These are phyloP conservation scores for Hyla sarda DNA, from an alignment of 2,113 vertebrate species.

Conservation along the genomic window DNA sequence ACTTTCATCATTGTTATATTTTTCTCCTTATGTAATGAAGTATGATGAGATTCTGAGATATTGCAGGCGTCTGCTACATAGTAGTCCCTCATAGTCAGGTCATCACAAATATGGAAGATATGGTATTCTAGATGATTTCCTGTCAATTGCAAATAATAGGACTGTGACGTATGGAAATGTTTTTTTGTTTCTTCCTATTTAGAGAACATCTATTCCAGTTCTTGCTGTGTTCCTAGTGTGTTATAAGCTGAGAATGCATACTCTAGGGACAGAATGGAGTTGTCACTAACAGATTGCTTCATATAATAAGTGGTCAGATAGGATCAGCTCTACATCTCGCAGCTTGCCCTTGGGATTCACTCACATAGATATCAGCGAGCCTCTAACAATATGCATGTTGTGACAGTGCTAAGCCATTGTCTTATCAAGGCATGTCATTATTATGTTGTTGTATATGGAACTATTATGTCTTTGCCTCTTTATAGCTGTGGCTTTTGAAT, in stretches of 20 bases:
- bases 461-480: not conserved
- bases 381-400: not conserved
- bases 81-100: not conserved
- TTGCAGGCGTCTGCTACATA: not conserved
- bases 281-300: conserved; percentile 46
- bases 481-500: not conserved
- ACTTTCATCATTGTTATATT: too few species aligned
- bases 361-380: conserved; percentile 10
- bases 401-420: not conserved
- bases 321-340: conserved; percentile 19
- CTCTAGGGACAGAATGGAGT: conserved; percentile 34
- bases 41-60: not conserved
- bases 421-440: not conserved
- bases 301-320: conserved; percentile 46
- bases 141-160: not conserved
- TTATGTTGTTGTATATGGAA: not conserved
- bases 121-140: not conserved
- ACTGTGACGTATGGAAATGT: too few species aligned
- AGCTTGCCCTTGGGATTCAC: conserved; percentile 28
- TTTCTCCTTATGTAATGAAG: too few species aligned
- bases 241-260: not conserved
- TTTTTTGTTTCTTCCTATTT: not conserved
- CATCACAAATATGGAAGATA: not conserved
- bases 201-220: not conserved
- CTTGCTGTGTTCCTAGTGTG: conserved; percentile 1